A percentile compares a stretch with the other conserved stretches of the same genome.
Evolutionary conservation across 2,797 vertebrate genomes (phyloP).

Genomic region (Tangara arthus): DNA sequence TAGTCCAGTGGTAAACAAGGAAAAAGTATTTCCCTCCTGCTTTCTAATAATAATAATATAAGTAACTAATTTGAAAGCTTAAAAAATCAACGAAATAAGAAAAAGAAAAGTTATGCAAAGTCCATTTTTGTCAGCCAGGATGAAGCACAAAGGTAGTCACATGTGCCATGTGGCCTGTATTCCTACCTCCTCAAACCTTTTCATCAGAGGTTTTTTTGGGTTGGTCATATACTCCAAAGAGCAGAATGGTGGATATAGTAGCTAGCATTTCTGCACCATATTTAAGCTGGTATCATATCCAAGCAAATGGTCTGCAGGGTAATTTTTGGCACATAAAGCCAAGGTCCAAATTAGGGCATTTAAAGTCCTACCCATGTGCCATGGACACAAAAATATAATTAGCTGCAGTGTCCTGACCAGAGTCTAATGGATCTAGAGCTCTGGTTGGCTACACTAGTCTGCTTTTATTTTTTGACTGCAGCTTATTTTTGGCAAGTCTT

Average conservation of each 20-base stretch:
- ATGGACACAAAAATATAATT: neutral
- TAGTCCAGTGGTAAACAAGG: neutral
- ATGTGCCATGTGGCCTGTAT: neutral
- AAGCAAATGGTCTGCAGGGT: neutral
- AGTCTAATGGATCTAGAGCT: neutral
- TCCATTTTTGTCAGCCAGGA: neutral
- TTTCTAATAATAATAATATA: conserved; percentile 6
- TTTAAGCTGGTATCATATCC: neutral
- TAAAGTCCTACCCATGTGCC: neutral
- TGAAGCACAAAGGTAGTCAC: neutral
- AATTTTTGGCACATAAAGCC: neutral
- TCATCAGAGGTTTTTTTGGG: neutral
- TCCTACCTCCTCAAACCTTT: neutral
- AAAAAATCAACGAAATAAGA: neutral
- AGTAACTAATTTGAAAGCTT: neutral
- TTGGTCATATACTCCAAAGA: neutral
- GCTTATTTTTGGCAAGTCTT: conserved; percentile 17
- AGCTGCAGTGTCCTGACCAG: neutral
- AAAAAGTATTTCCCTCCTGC: neutral
- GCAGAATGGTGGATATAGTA: neutral
- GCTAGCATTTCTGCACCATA: neutral
- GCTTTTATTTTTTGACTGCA: conserved; percentile 7
- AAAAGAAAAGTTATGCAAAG: neutral
- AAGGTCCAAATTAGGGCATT: neutral
- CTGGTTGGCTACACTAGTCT: neutral